These are phyloP conservation scores for Rhabdomys pumilio DNA, from an alignment of 2,797 vertebrate genomes.

Conservation along the genomic window DNA sequence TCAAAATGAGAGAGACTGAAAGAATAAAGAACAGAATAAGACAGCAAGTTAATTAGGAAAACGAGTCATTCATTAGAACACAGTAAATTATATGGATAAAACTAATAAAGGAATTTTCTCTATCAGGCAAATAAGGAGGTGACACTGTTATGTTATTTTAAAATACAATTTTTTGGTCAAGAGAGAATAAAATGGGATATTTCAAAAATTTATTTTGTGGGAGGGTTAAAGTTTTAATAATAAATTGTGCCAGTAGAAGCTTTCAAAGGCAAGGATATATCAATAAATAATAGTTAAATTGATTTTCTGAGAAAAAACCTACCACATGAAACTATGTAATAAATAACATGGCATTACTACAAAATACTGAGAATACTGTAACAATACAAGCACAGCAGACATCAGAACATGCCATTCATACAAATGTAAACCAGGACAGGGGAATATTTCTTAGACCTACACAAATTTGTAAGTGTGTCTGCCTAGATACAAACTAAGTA, in stretches of 20 bases:
- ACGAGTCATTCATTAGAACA: not conserved
- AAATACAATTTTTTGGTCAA: not conserved
- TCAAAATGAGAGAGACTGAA: not conserved
- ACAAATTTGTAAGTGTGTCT: conserved; percentile 87
- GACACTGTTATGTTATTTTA: not conserved
- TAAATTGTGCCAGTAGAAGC: conserved; percentile 93
- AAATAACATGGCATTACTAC: conserved; percentile 90
- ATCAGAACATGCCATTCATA: conserved; percentile 95
- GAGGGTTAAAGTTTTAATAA: conserved; percentile 89
- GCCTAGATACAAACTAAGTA: conserved; percentile 88
- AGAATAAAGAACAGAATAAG: not conserved
- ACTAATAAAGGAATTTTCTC: not conserved
- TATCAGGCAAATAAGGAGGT: not conserved
- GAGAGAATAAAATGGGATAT: not conserved
- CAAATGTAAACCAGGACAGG: conserved; percentile 95
- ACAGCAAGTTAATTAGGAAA: not conserved
- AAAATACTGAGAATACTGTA: conserved; percentile 93
- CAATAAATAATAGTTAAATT: conserved; percentile 94
- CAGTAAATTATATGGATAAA: not conserved
- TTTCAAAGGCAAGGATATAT: conserved; percentile 92
- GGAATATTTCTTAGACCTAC: conserved; percentile 86
- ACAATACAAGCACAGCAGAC: conserved; percentile 94
- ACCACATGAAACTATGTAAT: conserved; percentile 90
- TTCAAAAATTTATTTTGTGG: not conserved
- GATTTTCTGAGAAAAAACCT: conserved; percentile 93